Percentiles rank a stretch among this genome's conserved stretches.
These are phyloP conservation scores for Streblospio benedicti DNA, from an alignment of 1,140 invertebrate genomes.

Conservation along the genomic window DNA sequence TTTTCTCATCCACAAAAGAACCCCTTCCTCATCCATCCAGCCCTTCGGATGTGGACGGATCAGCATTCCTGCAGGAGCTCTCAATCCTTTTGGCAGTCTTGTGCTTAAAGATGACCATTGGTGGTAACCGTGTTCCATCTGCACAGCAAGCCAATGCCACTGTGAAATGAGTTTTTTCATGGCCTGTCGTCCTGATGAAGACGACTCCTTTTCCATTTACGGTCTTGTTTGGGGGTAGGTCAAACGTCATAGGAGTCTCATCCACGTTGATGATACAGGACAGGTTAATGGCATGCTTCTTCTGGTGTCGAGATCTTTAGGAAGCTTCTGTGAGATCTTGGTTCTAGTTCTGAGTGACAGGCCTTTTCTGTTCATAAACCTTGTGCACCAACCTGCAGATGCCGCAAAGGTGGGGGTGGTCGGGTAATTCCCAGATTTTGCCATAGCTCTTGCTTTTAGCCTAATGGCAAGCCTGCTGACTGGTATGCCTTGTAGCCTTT, in stretches of 20 bases:
- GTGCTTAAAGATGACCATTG: constrained; percentile 31
- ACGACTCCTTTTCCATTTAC: constrained; percentile 19
- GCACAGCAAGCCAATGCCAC: constrained; percentile 26
- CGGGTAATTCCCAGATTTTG: background rate
- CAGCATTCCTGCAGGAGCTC: constrained; percentile 14
- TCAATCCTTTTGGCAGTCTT: constrained; percentile 15
- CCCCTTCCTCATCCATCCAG: too few relatives aligned
- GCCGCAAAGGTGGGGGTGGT: too few relatives aligned
- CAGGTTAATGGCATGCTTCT: constrained; percentile 16
- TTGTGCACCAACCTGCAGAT: constrained; percentile 20
- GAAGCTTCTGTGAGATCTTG: constrained; percentile 23
- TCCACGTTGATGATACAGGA: too few relatives aligned
- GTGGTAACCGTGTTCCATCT: constrained; percentile 29
- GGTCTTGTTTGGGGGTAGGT: constrained; percentile 20
- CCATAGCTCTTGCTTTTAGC: background rate
- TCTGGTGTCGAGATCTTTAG: constrained; percentile 16
- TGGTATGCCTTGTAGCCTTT: background rate
- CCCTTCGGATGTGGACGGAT: constrained; percentile 4
- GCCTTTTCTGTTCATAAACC: constrained; percentile 19
- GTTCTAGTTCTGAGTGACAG: constrained; percentile 16
- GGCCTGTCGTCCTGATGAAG: constrained; percentile 21
- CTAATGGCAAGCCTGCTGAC: background rate
- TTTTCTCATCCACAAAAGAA: too few relatives aligned
- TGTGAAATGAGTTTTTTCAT: constrained; percentile 31
- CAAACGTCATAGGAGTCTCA: constrained; percentile 22